Conservation (phyloP, 2,797 vertebrate species). For the Pristis pectinata region DNA sequence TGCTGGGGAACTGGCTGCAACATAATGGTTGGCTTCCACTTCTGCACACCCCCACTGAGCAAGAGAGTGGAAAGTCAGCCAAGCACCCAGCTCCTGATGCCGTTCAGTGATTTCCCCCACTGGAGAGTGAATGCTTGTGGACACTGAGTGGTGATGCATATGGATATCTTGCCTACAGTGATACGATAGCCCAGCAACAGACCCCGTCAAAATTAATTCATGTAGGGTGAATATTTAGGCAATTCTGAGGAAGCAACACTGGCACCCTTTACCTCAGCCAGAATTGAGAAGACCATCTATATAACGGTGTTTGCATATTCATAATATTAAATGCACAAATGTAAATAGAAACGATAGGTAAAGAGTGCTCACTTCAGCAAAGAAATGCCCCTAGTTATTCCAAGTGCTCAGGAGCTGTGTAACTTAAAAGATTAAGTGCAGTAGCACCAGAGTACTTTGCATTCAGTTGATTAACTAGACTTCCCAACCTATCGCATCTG, state of each 20-base stretch:
- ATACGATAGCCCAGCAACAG: neutral
- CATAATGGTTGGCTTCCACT: neutral
- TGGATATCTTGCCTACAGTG: neutral
- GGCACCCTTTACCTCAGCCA: neutral
- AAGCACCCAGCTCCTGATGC: neutral
- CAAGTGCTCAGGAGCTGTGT: neutral
- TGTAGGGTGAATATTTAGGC: neutral
- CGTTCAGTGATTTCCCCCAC: neutral
- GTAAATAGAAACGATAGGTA: neutral
- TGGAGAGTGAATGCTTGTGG: neutral
- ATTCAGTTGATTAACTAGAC: constrained; percentile 64
- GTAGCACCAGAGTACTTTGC: constrained; percentile 39
- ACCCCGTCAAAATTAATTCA: neutral
- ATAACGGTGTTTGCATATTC: neutral
- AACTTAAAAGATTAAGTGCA: constrained; percentile 7
- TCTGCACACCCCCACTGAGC: constrained; percentile 14
- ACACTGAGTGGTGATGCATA: no score
- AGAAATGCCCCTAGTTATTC: neutral
- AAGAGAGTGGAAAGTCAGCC: neutral
- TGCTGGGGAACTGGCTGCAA: neutral
- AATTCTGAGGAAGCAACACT: neutral
- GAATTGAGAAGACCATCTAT: neutral
- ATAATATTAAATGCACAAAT: neutral
- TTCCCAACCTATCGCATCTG: constrained; percentile 54
- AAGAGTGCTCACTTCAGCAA: neutral